These are phyloP conservation scores for Poecilia latipinna DNA, from an alignment of 2,113 vertebrate species.

Conservation along the genomic window DNA sequence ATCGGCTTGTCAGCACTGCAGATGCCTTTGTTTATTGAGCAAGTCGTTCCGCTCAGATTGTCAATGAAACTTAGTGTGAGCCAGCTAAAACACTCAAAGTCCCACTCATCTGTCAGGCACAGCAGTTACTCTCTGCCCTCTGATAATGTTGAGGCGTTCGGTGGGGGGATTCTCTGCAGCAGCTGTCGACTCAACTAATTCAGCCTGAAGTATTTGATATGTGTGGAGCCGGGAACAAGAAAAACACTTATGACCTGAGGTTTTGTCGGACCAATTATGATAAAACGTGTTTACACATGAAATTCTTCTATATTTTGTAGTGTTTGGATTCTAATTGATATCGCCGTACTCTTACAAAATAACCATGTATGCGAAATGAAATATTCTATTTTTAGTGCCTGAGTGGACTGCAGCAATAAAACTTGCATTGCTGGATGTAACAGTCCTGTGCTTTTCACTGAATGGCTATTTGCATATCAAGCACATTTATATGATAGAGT, in stretches of 20 bases:
- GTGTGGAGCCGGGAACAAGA: neutral
- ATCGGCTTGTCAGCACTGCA: conserved; percentile 68
- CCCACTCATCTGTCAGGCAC: conserved; percentile 58
- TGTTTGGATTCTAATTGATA: conserved; percentile 12
- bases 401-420: neutral
- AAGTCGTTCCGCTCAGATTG: conserved; percentile 49
- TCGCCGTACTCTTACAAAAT: neutral
- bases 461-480: neutral
- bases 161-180: conserved; percentile 21
- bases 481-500: neutral
- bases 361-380: neutral
- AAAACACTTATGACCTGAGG: conserved; percentile 13
- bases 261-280: conserved; percentile 19
- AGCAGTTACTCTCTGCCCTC: conserved; percentile 44
- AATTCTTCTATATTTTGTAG: conserved; percentile 19
- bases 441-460: neutral
- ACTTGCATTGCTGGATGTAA: neutral
- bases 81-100: conserved; percentile 46
- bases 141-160: conserved; percentile 46
- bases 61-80: conserved; percentile 69
- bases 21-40: conserved; percentile 59
- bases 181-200: conserved; percentile 35
- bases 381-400: neutral
- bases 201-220: conserved; percentile 37
- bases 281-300: neutral